Base-by-base conservation (phyloP, 1,140 invertebrate species). In the Leptopilina clavipes region DNA sequence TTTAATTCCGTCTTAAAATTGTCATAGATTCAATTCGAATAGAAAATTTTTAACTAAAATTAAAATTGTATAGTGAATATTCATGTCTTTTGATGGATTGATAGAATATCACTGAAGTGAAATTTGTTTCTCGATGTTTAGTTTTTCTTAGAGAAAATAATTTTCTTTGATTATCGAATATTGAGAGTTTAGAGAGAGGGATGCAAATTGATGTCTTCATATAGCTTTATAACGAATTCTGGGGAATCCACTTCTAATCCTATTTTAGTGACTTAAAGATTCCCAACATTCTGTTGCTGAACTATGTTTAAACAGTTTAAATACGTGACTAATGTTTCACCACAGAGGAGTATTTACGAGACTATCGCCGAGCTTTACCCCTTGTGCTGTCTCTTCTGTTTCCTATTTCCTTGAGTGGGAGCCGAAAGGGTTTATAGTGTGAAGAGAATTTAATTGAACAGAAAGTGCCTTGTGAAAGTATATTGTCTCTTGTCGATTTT, bases 271-370 rank as follows among this genome's bases (percentile, higher is more conserved):
- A 73, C 75, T 72, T 45, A 44, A 25, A 43, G 70, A 65, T 71
- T 72, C 17, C 31, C 76, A 71, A 71, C 73, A 54, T 72, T 74
- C 73, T 37, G 77, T 54, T 65, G 17, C 75, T 73, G 76, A 84
- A 79, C 79, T 83, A 83, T 82, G 80, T 85, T 84, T 82, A 82
- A 85, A 78, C 73, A 77, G 80, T 85, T 84, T 82, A 82, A 85
- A 78, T 75, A 77, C 75, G 73, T 85, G 85, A 81, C 76, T 81
- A 85, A 86, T 87, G 85, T 82, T 72, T 79, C 74, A 65, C 76
- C 72, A 48, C 77, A 48, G 59, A n/a, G 52, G 59, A n/a, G 54
- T 43, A 43, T 56, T 74, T 54, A 56, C 44, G 71, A 72, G 14
- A 52, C 59, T 65, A 65, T 65, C 59, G 19, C 59, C 59, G 22